Evolutionary conservation across 2,113 vertebrate species (phyloP).

Genomic region (Epinephelus fuscoguttatus): DNA sequence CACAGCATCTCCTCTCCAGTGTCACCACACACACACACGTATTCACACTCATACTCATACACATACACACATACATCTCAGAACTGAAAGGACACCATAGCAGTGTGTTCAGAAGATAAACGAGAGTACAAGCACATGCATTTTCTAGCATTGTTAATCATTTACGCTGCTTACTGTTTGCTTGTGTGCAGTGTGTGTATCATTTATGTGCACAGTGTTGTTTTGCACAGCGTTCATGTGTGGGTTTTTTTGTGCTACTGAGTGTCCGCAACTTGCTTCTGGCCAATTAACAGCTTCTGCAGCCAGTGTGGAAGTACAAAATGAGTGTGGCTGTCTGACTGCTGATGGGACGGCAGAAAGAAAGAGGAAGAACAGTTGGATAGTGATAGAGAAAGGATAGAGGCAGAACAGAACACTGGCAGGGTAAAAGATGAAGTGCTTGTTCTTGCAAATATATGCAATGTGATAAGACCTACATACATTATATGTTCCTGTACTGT

Average conservation of each 20-base stretch:
- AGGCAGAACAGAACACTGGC: conserved; percentile 16
- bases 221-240: conserved; percentile 9
- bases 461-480: conserved; percentile 14
- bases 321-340: conserved; percentile 65
- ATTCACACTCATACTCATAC: conserved; percentile 27
- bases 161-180: conserved; percentile 56
- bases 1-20: conserved; percentile 61
- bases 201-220: not conserved
- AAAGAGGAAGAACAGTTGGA: not conserved
- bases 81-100: conserved; percentile 29
- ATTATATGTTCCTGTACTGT: conserved; percentile 17
- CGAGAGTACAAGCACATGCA: not conserved
- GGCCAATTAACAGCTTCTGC: conserved; percentile 60
- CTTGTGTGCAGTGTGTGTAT: conserved; percentile 30
- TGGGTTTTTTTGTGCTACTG: conserved; percentile 25
- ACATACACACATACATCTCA: conserved; percentile 17
- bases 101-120: conserved; percentile 29
- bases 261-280: conserved; percentile 48
- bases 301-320: conserved; percentile 56
- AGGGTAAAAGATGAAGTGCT: conserved; percentile 20
- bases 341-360: conserved; percentile 33
- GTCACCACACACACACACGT: conserved; percentile 45
- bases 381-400: conserved; percentile 6
- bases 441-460: conserved; percentile 30
- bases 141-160: conserved; percentile 56